These are phyloP conservation scores for Hemicrepidius hirtus DNA, from an alignment of 2,888 invertebrate species.

Conservation along the genomic window DNA sequence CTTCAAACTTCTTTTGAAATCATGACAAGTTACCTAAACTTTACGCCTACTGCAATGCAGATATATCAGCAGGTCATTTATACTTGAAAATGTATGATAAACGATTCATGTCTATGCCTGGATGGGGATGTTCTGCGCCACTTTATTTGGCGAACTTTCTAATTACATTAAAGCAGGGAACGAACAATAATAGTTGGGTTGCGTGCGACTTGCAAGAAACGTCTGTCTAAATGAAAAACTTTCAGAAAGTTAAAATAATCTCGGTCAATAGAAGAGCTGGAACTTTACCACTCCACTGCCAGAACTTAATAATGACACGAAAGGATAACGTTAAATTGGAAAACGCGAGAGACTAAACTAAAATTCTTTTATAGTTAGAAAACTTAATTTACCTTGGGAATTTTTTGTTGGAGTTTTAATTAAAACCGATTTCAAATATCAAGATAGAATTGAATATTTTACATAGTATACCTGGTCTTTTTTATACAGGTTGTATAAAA, in stretches of 20 bases:
- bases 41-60: constrained; percentile 44
- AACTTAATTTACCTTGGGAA: no score
- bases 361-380: no score
- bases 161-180: constrained; percentile 40
- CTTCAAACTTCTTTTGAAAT: constrained; percentile 1
- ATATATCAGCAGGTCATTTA: constrained; percentile 32
- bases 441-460: no score
- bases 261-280: constrained; percentile 24
- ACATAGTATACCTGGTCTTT: no score
- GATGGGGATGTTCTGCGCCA: constrained; percentile 38
- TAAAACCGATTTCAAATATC: no score
- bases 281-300: constrained; percentile 14
- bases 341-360: no score
- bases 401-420: no score
- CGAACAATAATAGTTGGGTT: constrained; percentile 40
- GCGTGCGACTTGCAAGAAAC: constrained; percentile 37
- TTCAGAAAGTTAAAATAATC: constrained; percentile 35
- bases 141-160: constrained; percentile 38
- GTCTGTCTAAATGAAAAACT: constrained; percentile 35
- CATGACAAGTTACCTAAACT: constrained; percentile 12
- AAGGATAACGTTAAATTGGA: background rate
- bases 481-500: no score
- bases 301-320: background rate
- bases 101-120: constrained; percentile 34
- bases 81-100: constrained; percentile 32